These are phyloP conservation scores for Hylaeus anthracinus DNA, from an alignment of 1,140 invertebrate genomes.

Conservation along the genomic window DNA sequence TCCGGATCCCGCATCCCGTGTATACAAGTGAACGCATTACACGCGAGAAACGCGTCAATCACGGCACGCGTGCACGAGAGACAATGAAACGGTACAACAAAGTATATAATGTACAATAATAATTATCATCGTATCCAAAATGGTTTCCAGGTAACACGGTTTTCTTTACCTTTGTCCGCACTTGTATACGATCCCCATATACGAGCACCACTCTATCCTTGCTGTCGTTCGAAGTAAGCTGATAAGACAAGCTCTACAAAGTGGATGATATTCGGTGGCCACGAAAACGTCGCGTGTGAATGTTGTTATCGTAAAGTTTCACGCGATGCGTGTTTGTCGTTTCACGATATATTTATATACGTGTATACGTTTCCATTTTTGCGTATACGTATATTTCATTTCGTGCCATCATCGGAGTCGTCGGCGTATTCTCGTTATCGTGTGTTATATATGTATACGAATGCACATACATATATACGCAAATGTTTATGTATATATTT, in stretches of 20 bases:
- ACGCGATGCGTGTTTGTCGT: slow-evolving; percentile 17
- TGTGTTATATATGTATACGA: background rate
- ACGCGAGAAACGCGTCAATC: background rate
- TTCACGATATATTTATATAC: slow-evolving; percentile 1
- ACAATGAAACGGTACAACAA: slow-evolving; percentile 37
- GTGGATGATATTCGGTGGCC: slow-evolving; percentile 15
- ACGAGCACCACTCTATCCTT: slow-evolving; percentile 83
- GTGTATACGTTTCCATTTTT: background rate
- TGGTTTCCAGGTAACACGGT: slow-evolving; percentile 51
- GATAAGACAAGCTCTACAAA: slow-evolving; percentile 79
- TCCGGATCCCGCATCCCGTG: too few species aligned
- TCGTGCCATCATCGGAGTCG: slow-evolving; percentile 20
- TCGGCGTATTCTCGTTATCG: slow-evolving; percentile 23
- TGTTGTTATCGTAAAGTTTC: background rate
- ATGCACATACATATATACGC: background rate
- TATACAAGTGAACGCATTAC: background rate
- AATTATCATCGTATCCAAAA: slow-evolving; percentile 50
- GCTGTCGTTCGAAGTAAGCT: slow-evolving; percentile 78
- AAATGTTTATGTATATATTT: background rate
- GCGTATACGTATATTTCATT: background rate
- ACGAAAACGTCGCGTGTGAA: slow-evolving; percentile 32
- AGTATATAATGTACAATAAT: slow-evolving; percentile 39
- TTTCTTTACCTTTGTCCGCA: slow-evolving; percentile 82
- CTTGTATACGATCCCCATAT: slow-evolving; percentile 83
- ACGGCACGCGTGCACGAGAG: slow-evolving; percentile 1